Evolutionary conservation across 2,797 vertebrate genomes (phyloP).

Genomic region (Fundulus diaphanus): DNA sequence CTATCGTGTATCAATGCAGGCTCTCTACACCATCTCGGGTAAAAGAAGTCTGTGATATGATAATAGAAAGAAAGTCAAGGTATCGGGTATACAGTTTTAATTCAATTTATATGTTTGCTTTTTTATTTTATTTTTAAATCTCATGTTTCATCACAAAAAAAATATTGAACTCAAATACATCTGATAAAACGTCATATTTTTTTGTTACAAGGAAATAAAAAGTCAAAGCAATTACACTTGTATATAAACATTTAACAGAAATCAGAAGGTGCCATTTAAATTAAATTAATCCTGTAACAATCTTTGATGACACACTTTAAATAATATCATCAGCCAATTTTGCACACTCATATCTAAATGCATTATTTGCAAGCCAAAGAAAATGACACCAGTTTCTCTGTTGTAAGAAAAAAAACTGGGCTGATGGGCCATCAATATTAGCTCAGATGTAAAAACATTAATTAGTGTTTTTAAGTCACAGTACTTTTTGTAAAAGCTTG

Average conservation of each 20-base stretch:
- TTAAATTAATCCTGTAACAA: slow-evolving; percentile 59
- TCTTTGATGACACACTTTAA: slow-evolving; percentile 43
- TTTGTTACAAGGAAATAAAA: neutral
- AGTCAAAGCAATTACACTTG: slow-evolving; percentile 17
- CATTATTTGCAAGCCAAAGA: slow-evolving; percentile 14
- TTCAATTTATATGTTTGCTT: slow-evolving; percentile 21
- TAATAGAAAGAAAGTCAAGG: slow-evolving; percentile 36
- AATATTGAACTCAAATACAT: slow-evolving; percentile 10
- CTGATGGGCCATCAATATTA: slow-evolving; percentile 35
- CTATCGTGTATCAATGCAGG: slow-evolving; percentile 8
- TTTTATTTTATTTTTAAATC: slow-evolving; percentile 12
- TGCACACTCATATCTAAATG: slow-evolving; percentile 40
- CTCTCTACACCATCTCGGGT: slow-evolving; percentile 2
- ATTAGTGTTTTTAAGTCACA: slow-evolving; percentile 63
- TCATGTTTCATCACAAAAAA: slow-evolving; percentile 32
- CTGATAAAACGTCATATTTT: slow-evolving; percentile 15
- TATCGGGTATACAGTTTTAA: slow-evolving; percentile 39
- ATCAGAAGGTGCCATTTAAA: slow-evolving; percentile 49
- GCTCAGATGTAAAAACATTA: slow-evolving; percentile 45
- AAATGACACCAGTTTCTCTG: slow-evolving; percentile 19
- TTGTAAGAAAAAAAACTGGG: slow-evolving; percentile 53
- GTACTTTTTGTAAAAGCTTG: slow-evolving; percentile 77
- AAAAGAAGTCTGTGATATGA: slow-evolving; percentile 12
- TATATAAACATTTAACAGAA: slow-evolving; percentile 43
- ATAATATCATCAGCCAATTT: slow-evolving; percentile 49